Evolutionary conservation across 2,888 invertebrate genomes (phyloP), one percentile per base, ranked within the genome.

Genomic region (Pteria penguin): DNA sequence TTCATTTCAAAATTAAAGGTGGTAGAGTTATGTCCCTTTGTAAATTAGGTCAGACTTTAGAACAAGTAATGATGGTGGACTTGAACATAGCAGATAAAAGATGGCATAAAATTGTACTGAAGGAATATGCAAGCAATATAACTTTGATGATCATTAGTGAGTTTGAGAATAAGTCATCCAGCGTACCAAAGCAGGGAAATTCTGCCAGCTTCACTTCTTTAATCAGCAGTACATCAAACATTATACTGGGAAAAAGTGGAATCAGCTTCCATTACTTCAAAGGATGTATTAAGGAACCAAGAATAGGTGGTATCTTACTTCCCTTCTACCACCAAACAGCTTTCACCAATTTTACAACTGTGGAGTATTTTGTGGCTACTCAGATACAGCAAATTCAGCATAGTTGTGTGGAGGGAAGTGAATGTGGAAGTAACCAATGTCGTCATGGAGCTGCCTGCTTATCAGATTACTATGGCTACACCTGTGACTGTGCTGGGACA

Each of bases 211-310:
- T 75, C 24, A 69, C 57, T 2, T 60, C 75, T 8, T 32, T 75
- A 14, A 60, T 75, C 22, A 65, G 27, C 32, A 57, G 58, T 2
- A 65, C 45, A 11, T 57, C 58, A 4, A 31, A 29, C 2, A 60
- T 75, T 11, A 36, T 4, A 3, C 26, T 75, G 18, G 75, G 75
- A 32, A 26, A n/a, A 27, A n/a, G 4, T 1, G 29, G 52, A 14
- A n/a, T 18, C 5, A 60, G 52, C 45, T 26, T 62, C 26, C 77
- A 80, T 27, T 77, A 79, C 11, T 94, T 94, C 85, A 94, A 97
- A 94, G 98, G 98, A 4, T 98, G 98, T 91, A 93, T 98, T 86
- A 95, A 96, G 32, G 97, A 97, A 90, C 95, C 97, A 65, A 94
- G 97, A 87, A 95, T 98, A 74, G 97, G 96, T 67, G 94, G 94